Base-by-base conservation (phyloP, 2,888 invertebrate genomes). In the Pollenia labialis region DNA sequence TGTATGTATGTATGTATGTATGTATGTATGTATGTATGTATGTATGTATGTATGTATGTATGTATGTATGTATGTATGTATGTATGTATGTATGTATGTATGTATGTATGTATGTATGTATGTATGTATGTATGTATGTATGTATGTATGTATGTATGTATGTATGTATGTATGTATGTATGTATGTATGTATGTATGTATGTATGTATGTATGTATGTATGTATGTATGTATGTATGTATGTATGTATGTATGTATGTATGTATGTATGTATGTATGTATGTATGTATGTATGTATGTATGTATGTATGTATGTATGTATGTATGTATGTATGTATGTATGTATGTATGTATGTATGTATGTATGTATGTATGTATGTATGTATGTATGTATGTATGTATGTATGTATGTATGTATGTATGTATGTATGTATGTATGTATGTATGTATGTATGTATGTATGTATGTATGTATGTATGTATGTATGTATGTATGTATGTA, bases 1-100 rank as follows among this genome's bases (percentile, higher is more conserved):
- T 56, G 56, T 56, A 56, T 56, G 56, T 23, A 56, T 52, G 52
- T 52, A 52, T 52, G 52, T 52, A 52, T 52, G 52, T 52, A 52
- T 52, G 52, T 52, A 52, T 52, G 52, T 52, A 52, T 52, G 52
- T 52, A 52, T 52, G 52, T 52, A 52, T 52, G 52, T 52, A 52
- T 52, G 52, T 52, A 52, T 52, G 52, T 52, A 52, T 52, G 52
- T 52, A 52, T 52, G 52, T 52, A 52, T 52, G 52, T 52, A 52
- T 52, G 52, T 52, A 52, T 52, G 52, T 52, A 52, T 52, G 52
- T 52, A 52, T 52, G 52, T 52, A 52, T 52, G 52, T 52, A 52
- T 52, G 52, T 52, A 52, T 52, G 52, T 52, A 52, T 52, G 52
- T 52, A 52, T 52, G 52, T 52, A 52, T 52, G 52, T 52, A 52